Evolutionary conservation across 2,113 vertebrate genomes (phyloP).

Genomic region (Atherinomorus stipes): DNA sequence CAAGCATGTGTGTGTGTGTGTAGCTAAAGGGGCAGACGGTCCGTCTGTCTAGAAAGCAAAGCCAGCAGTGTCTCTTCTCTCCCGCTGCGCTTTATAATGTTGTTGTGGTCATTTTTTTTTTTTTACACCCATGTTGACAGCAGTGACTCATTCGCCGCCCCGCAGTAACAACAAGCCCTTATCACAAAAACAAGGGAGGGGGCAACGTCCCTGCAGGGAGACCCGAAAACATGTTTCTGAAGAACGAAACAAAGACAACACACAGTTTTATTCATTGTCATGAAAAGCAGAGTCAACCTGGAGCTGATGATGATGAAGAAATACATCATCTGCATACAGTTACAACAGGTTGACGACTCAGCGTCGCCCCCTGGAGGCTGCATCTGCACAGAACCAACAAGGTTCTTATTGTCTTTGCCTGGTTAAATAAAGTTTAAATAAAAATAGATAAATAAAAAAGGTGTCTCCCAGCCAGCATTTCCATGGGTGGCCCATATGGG

Average conservation of each 20-base stretch:
- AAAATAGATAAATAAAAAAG: no score
- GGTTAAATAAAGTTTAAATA: no score
- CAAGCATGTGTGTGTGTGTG: background rate
- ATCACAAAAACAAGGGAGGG: no score
- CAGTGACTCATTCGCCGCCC: conserved; percentile 9
- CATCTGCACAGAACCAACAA: no score
- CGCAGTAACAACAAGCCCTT: background rate
- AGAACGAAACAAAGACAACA: background rate
- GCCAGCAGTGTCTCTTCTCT: conserved; percentile 28
- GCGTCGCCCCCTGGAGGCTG: no score
- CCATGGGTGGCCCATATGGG: no score
- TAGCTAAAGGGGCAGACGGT: conserved; percentile 37
- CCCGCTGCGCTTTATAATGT: conserved; percentile 24
- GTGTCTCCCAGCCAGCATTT: no score
- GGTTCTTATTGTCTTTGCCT: no score
- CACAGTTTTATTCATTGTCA: background rate
- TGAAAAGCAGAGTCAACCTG: background rate
- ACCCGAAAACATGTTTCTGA: background rate
- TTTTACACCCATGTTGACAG: background rate
- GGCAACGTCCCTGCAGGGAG: background rate
- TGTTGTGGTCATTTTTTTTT: conserved; percentile 7
- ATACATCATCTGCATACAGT: background rate
- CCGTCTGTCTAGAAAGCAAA: conserved; percentile 54
- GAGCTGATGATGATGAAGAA: background rate
- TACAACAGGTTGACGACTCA: no score